phyloP scores from a whole-genome alignment of 2,888 invertebrate genomes.

The Dendrolimus houi region DNA sequence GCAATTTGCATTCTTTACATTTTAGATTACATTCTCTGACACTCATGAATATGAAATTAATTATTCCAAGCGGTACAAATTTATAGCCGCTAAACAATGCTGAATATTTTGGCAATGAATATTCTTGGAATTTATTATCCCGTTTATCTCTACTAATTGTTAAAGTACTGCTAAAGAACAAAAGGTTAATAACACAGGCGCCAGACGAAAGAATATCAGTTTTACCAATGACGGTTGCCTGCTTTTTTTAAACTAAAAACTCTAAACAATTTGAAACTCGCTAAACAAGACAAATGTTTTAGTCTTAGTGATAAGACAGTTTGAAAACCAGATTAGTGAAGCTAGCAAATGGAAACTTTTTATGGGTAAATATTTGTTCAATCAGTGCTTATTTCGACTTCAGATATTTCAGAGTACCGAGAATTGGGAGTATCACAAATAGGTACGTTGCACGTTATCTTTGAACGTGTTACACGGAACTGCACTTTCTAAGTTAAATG shows the following conservation, averaged over 20 bases:
- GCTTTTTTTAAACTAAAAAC: too few species aligned
- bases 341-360: not conserved
- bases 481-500: slow-evolving; percentile 74
- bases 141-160: too few species aligned
- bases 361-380: not conserved
- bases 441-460: slow-evolving; percentile 56
- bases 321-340: not conserved
- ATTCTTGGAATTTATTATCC: too few species aligned
- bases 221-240: too few species aligned
- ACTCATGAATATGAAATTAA: too few species aligned
- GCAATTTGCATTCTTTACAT: not conserved
- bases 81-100: too few species aligned
- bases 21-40: too few species aligned
- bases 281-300: not conserved
- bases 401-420: slow-evolving; percentile 39
- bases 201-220: too few species aligned
- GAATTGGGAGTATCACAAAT: slow-evolving; percentile 56
- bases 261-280: not conserved
- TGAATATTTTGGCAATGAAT: too few species aligned
- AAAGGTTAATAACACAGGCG: too few species aligned
- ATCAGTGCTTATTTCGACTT: slow-evolving; percentile 19
- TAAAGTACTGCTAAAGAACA: too few species aligned
- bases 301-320: not conserved
- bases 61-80: too few species aligned
- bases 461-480: slow-evolving; percentile 65